These are phyloP conservation scores for Rynchops niger DNA, from an alignment of 2,113 vertebrate species.

Conservation along the genomic window DNA sequence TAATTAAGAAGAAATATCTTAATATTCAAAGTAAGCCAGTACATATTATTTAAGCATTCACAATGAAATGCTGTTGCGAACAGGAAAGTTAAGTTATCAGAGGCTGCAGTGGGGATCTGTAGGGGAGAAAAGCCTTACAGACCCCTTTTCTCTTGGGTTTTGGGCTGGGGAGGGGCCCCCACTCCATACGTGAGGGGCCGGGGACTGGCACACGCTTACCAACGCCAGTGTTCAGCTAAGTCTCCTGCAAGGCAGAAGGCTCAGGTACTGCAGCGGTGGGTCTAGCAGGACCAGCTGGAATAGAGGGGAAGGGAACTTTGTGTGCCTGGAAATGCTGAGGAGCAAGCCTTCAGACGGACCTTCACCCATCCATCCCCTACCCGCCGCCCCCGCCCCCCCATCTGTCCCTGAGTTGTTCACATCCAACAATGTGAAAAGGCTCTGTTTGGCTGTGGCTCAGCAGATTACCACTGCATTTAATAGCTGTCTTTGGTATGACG, in stretches of 20 bases:
- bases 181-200: accelerated
- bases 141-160: neutral
- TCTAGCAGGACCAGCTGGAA: neutral
- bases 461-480: slow-evolving; percentile 52
- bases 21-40: neutral
- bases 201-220: neutral
- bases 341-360: neutral
- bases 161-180: neutral
- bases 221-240: neutral
- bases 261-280: neutral
- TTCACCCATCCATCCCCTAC: neutral
- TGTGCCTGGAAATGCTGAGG: neutral
- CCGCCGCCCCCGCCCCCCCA: no score
- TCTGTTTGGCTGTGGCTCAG: slow-evolving; percentile 54
- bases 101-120: neutral
- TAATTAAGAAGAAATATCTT: neutral
- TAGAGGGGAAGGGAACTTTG: neutral
- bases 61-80: neutral
- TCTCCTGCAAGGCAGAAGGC: neutral
- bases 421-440: neutral
- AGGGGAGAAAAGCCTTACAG: neutral
- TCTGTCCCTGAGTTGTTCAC: neutral
- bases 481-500: slow-evolving; percentile 51
- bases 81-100: neutral
- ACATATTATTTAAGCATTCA: neutral